phyloP scores from a whole-genome alignment of 2,113 vertebrate species.

The Tylochromis polylepis region DNA sequence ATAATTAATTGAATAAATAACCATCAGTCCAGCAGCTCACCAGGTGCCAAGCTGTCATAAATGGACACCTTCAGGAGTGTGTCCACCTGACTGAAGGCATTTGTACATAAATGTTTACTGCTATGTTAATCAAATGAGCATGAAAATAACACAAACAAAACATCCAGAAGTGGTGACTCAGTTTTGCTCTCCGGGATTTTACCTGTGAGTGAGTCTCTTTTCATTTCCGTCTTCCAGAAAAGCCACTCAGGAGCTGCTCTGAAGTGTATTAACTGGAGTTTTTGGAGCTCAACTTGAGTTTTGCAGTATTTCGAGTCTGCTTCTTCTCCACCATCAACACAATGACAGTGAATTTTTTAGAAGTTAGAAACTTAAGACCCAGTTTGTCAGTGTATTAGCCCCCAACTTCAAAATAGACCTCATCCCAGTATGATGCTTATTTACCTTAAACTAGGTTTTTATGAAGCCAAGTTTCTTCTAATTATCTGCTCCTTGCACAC shows the following conservation, averaged over 20 bases:
- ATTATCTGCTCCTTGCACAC: background rate
- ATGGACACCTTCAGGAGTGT: background rate
- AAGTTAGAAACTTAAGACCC: background rate
- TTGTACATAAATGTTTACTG: background rate
- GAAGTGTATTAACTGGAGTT: background rate
- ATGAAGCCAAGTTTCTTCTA: background rate
- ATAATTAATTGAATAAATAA: conserved; percentile 7
- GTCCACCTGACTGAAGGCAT: background rate
- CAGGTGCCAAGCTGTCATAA: background rate
- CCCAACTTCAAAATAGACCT: background rate
- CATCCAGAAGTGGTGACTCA: background rate
- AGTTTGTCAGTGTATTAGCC: background rate
- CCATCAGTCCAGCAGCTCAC: background rate
- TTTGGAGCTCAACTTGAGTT: background rate
- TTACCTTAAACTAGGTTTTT: background rate
- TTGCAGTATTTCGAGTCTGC: rapidly evolving
- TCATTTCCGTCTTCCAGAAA: background rate
- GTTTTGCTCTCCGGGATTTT: background rate
- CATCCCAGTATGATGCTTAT: background rate
- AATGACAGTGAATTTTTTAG: background rate
- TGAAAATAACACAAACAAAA: conserved; percentile 13
- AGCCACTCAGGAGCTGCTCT: background rate
- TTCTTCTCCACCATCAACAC: background rate
- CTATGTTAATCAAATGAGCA: conserved; percentile 3
- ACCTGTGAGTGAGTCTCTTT: background rate